Evolutionary conservation across 2,888 invertebrate species (phyloP).

Genomic region (Halictus ligatus): DNA sequence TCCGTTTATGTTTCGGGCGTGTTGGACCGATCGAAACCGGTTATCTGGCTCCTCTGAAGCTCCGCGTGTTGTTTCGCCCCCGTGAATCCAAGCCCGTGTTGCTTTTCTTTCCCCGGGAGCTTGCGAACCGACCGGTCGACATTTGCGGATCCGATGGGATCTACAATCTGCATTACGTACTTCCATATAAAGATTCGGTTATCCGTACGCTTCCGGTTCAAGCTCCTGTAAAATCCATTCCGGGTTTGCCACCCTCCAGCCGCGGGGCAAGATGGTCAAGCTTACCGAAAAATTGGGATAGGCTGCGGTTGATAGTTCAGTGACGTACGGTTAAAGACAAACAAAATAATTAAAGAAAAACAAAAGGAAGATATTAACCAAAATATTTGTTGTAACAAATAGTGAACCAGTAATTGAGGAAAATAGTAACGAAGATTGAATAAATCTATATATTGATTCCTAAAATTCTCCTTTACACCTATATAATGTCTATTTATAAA

Average conservation of each 20-base stretch:
- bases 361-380: too few species aligned
- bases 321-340: too few species aligned
- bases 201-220: background rate
- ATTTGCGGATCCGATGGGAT: slow-evolving; percentile 13
- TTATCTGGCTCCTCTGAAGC: slow-evolving; percentile 65
- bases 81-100: slow-evolving; percentile 51
- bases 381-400: too few species aligned
- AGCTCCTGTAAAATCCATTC: background rate
- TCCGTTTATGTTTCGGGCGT: slow-evolving; percentile 83
- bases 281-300: background rate
- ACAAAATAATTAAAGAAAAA: too few species aligned
- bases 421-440: too few species aligned
- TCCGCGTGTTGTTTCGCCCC: slow-evolving; percentile 56
- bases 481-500: too few species aligned
- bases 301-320: background rate
- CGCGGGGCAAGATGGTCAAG: background rate
- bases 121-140: slow-evolving; percentile 45
- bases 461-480: too few species aligned
- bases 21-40: slow-evolving; percentile 79
- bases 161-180: slow-evolving; percentile 4
- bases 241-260: background rate
- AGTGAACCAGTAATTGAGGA: too few species aligned
- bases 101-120: slow-evolving; percentile 49
- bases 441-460: too few species aligned
- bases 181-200: slow-evolving; percentile 3